Base-by-base conservation (phyloP, 1,140 invertebrate species). In the Drosophila nasuta region DNA sequence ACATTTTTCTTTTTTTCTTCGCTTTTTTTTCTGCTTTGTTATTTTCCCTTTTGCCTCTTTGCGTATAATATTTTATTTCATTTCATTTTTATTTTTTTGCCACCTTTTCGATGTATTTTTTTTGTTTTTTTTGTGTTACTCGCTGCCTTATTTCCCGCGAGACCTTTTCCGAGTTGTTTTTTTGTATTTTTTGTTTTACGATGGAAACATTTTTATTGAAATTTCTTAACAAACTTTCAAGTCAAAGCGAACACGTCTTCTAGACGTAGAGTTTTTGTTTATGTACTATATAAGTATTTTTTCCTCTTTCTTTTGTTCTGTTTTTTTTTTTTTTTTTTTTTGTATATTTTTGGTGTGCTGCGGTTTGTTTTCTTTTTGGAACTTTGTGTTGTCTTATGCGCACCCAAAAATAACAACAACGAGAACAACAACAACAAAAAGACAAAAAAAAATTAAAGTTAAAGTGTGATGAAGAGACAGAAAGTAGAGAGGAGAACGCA, bases 401-500 rank as follows among this genome's bases (percentile, higher is more conserved):
- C 64, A 67, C 64, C 51, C 46, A 63, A 45, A 49, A 33, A 57
- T 13, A 52, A 62, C 62, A 48, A 30, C 48, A 70, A 66, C 41
- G 46, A 72, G 46, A 51, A 48, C 62, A 48, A 38, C 33, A 70
- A 66, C 30, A 57, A 71, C 52, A 49, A 48, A 71, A 46, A 25
- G 20, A 25, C 20, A 25, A 46, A n/a, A 41, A 75, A 57, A 64
- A 15, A 45, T 54, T n/a, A 48, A 43, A 60, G 17, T 38, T 38
- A 38, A 38, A 38, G 35, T 38, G 35, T 58, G 59, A 65, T 48
- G 25, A 56, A 30, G 33, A 60, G 46, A 66, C 46, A 62, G 56
- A 52, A 33, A 59, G 62, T 51, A 75, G 64, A 78, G 49, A 74
- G 77, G 75, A 86, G 66, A 82, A 76, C 74, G 74, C 77, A 71